Evolutionary conservation across 2,888 invertebrate genomes (phyloP), one percentile per base, ranked within the genome.

Genomic region (Drosophila quasianomalipes): DNA sequence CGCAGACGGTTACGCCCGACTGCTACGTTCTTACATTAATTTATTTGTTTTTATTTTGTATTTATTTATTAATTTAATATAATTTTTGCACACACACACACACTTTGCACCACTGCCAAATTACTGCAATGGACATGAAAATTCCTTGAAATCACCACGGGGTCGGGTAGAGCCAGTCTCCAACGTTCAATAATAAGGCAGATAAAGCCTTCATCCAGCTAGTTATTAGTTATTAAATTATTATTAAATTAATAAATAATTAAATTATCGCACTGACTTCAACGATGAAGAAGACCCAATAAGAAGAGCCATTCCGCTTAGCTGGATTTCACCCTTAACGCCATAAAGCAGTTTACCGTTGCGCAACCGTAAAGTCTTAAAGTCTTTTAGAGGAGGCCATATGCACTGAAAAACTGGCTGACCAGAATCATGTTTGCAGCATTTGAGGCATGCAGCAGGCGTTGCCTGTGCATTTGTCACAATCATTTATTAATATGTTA

Each of bases 401-500:
- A 51, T 67, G 70, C 61, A 59, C 57, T 58, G 60, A 28, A 57
- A 52, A 31, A 31, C 33, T 39, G 60, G 41, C 47, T 66, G 51
- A 28, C 61, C 61, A 53, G 65, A 68, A 65, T 75, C 73, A 72
- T 70, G 74, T 79, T 79, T 69, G 66, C 76, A 76, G 66, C 66
- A 71, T 65, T 64, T 67, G 35, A 63, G 71, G 53, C 63, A 72
- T 68, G 81, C 72, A 76, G 65, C 58, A 31, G 41, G 49, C 72
- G 65, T 55, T 68, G 73, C 60, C 60, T 68, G 74, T 85, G 78
- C 82, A 79, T 86, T 84, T 86, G 87, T 86, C 89, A 80, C 74
- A 84, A 84, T 89, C 84, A 88, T 88, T 89, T 91, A 89, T 88
- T 87, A 82, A 88, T 86, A 86, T 77, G 79, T 86, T 84, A 79